A percentile compares a stretch with the other conserved stretches of the same genome.
phyloP scores from a whole-genome alignment of 2,888 invertebrate species.

The Theodoxus fluviatilis region DNA sequence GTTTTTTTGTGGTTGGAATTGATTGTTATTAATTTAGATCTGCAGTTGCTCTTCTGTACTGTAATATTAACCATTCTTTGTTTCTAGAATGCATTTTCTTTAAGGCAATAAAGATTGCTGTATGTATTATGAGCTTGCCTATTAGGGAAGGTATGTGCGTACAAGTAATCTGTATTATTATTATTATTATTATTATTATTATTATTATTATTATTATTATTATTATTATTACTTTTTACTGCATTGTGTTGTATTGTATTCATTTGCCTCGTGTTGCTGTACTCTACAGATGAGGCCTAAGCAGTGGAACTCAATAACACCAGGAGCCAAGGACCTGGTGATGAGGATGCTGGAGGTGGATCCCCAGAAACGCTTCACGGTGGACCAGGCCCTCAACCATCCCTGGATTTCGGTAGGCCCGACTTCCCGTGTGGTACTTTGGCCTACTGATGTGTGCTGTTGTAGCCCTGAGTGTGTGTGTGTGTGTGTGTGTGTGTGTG shows the following conservation, averaged over 20 bases:
- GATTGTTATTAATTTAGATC: no score
- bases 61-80: no score
- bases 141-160: no score
- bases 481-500: no score
- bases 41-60: no score
- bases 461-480: no score
- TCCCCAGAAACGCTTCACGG: slow-evolving; percentile 89
- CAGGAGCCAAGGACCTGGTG: slow-evolving; percentile 93
- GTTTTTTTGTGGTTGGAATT: no score
- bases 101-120: no score
- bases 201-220: neutral
- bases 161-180: slow-evolving; percentile 4
- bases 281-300: slow-evolving; percentile 68
- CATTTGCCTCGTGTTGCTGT: slow-evolving; percentile 6
- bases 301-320: slow-evolving; percentile 91
- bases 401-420: slow-evolving; percentile 88
- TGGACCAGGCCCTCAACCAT: slow-evolving; percentile 94
- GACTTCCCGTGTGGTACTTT: neutral
- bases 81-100: no score
- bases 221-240: neutral
- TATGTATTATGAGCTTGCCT: no score
- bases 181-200: slow-evolving; percentile 11
- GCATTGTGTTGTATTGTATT: slow-evolving; percentile 8
- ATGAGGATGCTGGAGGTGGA: slow-evolving; percentile 91
- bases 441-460: slow-evolving; percentile 11